phyloP scores from a whole-genome alignment of 2,888 invertebrate genomes.

The Galerucella calmariensis region DNA sequence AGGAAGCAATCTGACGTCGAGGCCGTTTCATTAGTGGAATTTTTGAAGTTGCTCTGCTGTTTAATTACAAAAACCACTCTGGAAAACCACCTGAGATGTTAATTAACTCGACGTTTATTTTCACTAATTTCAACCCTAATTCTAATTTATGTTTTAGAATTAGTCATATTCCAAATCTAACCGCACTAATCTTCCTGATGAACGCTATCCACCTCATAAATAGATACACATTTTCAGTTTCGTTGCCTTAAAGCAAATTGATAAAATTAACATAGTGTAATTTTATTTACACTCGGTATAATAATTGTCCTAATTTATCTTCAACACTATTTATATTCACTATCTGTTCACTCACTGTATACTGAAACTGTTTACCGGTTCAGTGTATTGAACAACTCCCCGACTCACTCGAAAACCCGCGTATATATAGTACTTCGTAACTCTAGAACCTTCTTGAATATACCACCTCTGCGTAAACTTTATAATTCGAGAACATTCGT shows the following conservation, averaged over 20 bases:
- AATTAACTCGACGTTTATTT: conserved; percentile 31
- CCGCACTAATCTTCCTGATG: conserved; percentile 1
- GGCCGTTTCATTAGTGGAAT: conserved; percentile 38
- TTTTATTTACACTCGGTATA: too few relatives aligned
- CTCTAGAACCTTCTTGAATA: too few relatives aligned
- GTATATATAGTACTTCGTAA: too few relatives aligned
- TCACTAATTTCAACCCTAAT: conserved; percentile 21
- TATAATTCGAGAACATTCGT: too few relatives aligned
- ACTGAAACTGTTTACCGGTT: too few relatives aligned
- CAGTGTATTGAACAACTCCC: too few relatives aligned
- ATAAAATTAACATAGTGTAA: too few relatives aligned
- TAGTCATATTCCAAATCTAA: conserved; percentile 21
- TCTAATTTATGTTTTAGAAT: conserved; percentile 20
- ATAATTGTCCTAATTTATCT: too few relatives aligned
- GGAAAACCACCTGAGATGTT: conserved; percentile 29
- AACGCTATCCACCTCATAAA: not conserved
- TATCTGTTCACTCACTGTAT: too few relatives aligned
- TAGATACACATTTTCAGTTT: not conserved
- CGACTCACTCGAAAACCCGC: too few relatives aligned
- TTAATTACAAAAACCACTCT: conserved; percentile 40
- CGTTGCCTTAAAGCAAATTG: not conserved
- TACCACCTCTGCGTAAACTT: too few relatives aligned
- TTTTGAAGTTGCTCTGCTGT: conserved; percentile 37
- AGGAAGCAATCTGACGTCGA: conserved; percentile 43
- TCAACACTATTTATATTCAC: too few relatives aligned